Evolutionary conservation across 2,113 vertebrate species (phyloP), one percentile per base, ranked within the genome.

Genomic region (Antechinus flavipes): DNA sequence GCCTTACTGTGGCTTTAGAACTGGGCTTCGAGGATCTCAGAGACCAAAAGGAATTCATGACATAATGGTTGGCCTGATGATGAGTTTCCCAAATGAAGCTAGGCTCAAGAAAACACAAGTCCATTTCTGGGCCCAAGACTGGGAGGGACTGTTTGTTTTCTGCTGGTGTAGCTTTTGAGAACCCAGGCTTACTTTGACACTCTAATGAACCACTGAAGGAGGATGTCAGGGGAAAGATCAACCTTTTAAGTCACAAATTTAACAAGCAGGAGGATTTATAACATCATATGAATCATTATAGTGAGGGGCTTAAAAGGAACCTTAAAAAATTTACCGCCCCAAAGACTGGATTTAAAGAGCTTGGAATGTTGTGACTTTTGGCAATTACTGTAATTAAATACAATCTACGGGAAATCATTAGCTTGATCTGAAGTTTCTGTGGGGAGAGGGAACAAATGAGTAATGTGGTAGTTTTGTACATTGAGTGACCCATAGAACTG

Each of bases 371-470:
- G 90, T 94, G 26, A 0, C n/a, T 95, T 97, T 93, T 94, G 94
- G 46, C 27, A 95, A 91, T 94, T 94, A 93, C 0, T 84, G 27
- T 22, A n/a, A 35, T 94, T 96, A 93, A 97, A 97, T 95, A 3
- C 91, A 93, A 91, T 92, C 76, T 52, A 94, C 61, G 58, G 42
- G 68, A 96, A 95, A 95, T 91, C 35, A 96, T 93, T 96, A 52
- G 93, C 55, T 90, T 96, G 91, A 90, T 47, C 94, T 96, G 96
- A 94, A 10, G 25, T 96, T 97, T 91, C 76, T 93, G 94, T 90
- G 90, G 92, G 22, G 92, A 93, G 50, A 96, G 58, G n/a, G 96
- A 98, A 95, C 54, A 90, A 91, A 97, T 97, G 96, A 97, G 26
- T 90, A 93, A 94, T 95, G 0, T 68, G 35, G 92, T 96, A 89